These are phyloP conservation scores for Champsocephalus gunnari DNA, from an alignment of 2,797 vertebrate genomes.

Conservation along the genomic window DNA sequence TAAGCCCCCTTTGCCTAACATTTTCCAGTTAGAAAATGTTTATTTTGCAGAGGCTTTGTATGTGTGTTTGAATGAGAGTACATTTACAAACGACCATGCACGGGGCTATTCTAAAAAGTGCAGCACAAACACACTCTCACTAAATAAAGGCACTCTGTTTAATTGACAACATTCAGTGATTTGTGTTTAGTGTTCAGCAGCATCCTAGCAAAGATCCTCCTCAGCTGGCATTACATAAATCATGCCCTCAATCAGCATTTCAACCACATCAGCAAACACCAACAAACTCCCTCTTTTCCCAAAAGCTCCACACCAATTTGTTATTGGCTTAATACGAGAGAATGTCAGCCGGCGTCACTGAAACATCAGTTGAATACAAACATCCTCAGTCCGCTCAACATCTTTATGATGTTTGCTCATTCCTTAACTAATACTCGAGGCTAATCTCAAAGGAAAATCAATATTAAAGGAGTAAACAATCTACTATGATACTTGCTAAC, in stretches of 20 bases:
- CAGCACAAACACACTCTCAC: slow-evolving; percentile 20
- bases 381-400: slow-evolving; percentile 8
- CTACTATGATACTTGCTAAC: slow-evolving; percentile 34
- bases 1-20: too few relatives aligned
- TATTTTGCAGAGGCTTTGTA: slow-evolving; percentile 23
- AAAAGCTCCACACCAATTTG: slow-evolving; percentile 31
- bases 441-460: slow-evolving; percentile 21
- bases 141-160: slow-evolving; percentile 74
- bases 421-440: slow-evolving; percentile 30
- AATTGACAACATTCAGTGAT: slow-evolving; percentile 74
- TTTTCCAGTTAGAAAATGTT: too few relatives aligned
- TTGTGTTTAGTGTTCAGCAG: slow-evolving; percentile 66
- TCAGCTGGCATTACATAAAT: slow-evolving; percentile 42
- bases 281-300: slow-evolving; percentile 25
- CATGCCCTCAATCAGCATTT: slow-evolving; percentile 55
- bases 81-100: slow-evolving; percentile 53
- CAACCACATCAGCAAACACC: slow-evolving; percentile 52
- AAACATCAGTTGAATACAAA: slow-evolving; percentile 25
- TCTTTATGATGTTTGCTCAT: slow-evolving; percentile 39
- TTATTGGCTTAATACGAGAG: slow-evolving; percentile 28
- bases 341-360: slow-evolving; percentile 34
- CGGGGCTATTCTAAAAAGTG: slow-evolving; percentile 22
- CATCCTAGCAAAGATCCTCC: slow-evolving; percentile 56
- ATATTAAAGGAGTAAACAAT: slow-evolving; percentile 30
- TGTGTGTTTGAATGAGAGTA: slow-evolving; percentile 38